Conservation (phyloP, 1,140 invertebrate species). For the Carposina sasakii region DNA sequence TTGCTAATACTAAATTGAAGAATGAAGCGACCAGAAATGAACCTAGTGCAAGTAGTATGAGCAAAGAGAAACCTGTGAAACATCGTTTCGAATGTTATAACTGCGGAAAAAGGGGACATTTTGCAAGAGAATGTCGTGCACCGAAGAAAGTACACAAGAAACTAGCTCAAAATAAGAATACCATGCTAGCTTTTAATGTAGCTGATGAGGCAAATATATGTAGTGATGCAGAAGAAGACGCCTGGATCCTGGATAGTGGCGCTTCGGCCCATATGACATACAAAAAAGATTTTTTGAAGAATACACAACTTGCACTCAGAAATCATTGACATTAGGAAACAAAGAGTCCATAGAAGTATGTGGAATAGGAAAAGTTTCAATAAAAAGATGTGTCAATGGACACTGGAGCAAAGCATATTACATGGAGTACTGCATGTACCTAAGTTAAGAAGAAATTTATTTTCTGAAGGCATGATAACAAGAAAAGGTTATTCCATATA, state of each 20-base stretch:
- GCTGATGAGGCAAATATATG: conserved; percentile 24
- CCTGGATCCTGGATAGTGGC: conserved; percentile 46
- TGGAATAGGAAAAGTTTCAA: conserved; percentile 20
- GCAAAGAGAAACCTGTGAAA: neutral
- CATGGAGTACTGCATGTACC: conserved; percentile 37
- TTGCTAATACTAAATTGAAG: neutral
- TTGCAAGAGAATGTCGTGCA: conserved; percentile 22
- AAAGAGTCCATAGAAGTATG: conserved; percentile 21
- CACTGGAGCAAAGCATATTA: conserved; percentile 28
- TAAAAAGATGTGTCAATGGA: conserved; percentile 31
- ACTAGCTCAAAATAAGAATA: conserved; percentile 11
- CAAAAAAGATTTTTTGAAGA: conserved; percentile 24
- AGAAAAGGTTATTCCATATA: conserved; percentile 20
- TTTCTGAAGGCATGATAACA: conserved; percentile 37
- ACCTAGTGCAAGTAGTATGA: neutral
- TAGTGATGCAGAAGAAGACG: conserved; percentile 16
- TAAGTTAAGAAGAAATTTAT: conserved; percentile 29
- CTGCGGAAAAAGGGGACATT: conserved; percentile 22
- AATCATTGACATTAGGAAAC: conserved; percentile 27
- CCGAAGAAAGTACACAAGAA: conserved; percentile 22
- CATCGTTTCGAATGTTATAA: conserved; percentile 23
- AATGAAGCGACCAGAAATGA: neutral
- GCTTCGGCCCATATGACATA: conserved; percentile 39
- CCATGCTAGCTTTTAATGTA: conserved; percentile 26
- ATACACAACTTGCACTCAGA: conserved; percentile 19